These are phyloP conservation scores for Papilio xuthus DNA, from an alignment of 1,140 invertebrate genomes.

Conservation along the genomic window DNA sequence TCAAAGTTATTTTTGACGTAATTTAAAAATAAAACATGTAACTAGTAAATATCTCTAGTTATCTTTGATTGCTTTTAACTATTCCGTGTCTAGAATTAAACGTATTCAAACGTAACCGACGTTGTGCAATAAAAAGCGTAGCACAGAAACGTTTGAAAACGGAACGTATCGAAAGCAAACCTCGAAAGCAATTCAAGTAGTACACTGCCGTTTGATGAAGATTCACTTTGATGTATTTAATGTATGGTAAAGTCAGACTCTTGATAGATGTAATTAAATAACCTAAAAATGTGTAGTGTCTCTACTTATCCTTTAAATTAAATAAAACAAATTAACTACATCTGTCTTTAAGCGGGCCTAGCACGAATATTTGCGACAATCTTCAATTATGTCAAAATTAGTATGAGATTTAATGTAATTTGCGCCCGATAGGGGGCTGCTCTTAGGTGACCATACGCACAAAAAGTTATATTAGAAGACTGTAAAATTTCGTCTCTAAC, in stretches of 20 bases:
- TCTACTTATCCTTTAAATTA: not conserved
- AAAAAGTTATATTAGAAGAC: no score
- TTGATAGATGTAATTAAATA: slow-evolving; percentile 23
- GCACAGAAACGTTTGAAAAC: slow-evolving; percentile 24
- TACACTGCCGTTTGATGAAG: slow-evolving; percentile 23
- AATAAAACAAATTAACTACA: no score
- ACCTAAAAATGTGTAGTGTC: not conserved
- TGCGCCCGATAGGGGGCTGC: no score
- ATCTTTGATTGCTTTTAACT: slow-evolving; percentile 9
- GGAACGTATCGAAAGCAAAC: slow-evolving; percentile 32
- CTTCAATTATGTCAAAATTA: no score
- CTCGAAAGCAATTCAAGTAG: slow-evolving; percentile 33
- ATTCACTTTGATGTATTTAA: slow-evolving; percentile 36
- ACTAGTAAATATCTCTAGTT: not conserved
- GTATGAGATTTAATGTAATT: no score
- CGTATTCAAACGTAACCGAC: slow-evolving; percentile 5
- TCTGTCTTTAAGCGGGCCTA: no score
- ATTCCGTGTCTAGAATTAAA: slow-evolving; percentile 8
- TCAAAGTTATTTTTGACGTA: not conserved
- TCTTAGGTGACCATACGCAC: no score
- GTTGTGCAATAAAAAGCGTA: slow-evolving; percentile 34
- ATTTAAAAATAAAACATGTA: not conserved
- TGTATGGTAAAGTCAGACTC: slow-evolving; percentile 15
- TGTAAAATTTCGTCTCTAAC: no score
- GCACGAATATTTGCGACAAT: no score